Conservation (phyloP, 2,888 invertebrate species). For the Mermis nigrescens region DNA sequence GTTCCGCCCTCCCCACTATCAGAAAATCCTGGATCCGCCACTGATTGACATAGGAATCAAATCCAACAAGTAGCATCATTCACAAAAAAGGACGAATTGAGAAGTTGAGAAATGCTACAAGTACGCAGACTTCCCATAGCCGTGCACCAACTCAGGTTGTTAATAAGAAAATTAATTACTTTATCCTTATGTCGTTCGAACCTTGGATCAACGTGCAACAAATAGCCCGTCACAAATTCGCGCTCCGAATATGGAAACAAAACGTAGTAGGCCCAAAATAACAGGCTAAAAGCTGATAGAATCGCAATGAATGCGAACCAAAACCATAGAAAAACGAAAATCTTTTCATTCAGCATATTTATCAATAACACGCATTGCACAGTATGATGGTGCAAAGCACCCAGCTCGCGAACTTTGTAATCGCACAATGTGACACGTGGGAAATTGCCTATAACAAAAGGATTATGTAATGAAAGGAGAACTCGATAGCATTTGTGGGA, state of each 20-base stretch:
- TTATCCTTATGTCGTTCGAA: background rate
- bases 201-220: background rate
- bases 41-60: too few species aligned
- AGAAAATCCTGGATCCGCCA: too few species aligned
- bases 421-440: slow-evolving; percentile 15
- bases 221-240: background rate
- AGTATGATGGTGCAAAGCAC: slow-evolving; percentile 7
- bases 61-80: too few species aligned
- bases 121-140: too few species aligned
- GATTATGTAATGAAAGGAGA: background rate
- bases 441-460: slow-evolving; percentile 11
- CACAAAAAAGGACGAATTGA: too few species aligned
- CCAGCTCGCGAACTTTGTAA: slow-evolving; percentile 9
- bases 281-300: background rate
- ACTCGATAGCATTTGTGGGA: background rate
- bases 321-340: slow-evolving; percentile 16
- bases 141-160: too few species aligned
- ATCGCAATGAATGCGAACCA: slow-evolving; percentile 14
- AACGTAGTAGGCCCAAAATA: background rate
- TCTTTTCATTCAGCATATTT: slow-evolving; percentile 29
- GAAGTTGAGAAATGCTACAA: too few species aligned
- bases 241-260: background rate
- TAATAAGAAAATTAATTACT: background rate
- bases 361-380: slow-evolving; percentile 15
- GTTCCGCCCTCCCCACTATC: too few species aligned